phyloP scores from a whole-genome alignment of 2,797 vertebrate species.

The Megaceryle alcyon region DNA sequence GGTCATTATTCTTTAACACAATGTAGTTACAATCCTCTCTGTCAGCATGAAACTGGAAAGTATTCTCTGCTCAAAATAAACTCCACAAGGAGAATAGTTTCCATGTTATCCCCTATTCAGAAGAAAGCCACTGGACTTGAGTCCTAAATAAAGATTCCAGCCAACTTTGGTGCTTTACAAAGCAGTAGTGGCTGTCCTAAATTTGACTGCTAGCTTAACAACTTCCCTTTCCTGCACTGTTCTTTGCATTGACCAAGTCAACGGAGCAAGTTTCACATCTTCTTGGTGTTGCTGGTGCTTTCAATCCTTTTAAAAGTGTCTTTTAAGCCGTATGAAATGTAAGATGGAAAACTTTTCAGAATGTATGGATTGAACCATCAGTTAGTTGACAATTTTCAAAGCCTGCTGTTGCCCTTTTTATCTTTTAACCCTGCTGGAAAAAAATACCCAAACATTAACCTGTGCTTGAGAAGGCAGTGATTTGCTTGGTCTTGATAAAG shows the following conservation, averaged over 20 bases:
- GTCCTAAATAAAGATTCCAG: conserved; percentile 35
- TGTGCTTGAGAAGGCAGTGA: not conserved
- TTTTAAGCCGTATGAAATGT: not conserved
- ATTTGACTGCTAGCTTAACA: not conserved
- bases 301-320: not conserved
- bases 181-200: not conserved
- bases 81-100: conserved; percentile 45
- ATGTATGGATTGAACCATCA: not conserved
- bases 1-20: not conserved
- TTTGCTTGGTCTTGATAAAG: conserved; percentile 46
- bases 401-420: not conserved
- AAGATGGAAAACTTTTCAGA: not conserved
- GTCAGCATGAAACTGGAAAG: conserved; percentile 47
- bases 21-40: not conserved
- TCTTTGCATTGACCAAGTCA: not conserved
- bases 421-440: not conserved
- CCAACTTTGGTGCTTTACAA: not conserved
- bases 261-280: not conserved
- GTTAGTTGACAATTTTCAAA: not conserved
- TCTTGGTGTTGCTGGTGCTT: not conserved
- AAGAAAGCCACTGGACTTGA: conserved; percentile 17
- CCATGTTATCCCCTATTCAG: conserved; percentile 3
- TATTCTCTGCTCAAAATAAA: conserved; percentile 62
- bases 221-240: not conserved
- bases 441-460: not conserved